These are phyloP conservation scores for Timema podura DNA, from an alignment of 2,888 invertebrate genomes.

Conservation along the genomic window DNA sequence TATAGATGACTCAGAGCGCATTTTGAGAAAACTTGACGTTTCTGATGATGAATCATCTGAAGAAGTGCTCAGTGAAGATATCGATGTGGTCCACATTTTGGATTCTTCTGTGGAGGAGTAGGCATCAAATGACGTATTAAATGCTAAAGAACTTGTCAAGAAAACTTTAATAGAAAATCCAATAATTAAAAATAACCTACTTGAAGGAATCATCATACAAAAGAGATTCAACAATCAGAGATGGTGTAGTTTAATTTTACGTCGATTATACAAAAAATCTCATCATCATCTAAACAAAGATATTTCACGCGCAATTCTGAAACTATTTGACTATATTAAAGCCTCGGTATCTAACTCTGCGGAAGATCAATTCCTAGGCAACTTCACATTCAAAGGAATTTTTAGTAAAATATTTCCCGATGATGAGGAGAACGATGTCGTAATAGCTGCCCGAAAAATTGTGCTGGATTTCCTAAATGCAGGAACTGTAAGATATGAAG, in stretches of 20 bases:
- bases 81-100: slow-evolving; percentile 15
- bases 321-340: slow-evolving; percentile 17
- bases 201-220: slow-evolving; percentile 22
- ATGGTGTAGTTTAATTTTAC: slow-evolving; percentile 8
- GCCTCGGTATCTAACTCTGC: slow-evolving; percentile 12
- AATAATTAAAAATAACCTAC: neutral
- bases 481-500: neutral
- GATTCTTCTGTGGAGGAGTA: slow-evolving; percentile 5
- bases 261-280: slow-evolving; percentile 13
- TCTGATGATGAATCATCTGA: neutral
- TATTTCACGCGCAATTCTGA: neutral
- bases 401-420: slow-evolving; percentile 20
- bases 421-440: slow-evolving; percentile 3
- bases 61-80: slow-evolving; percentile 15
- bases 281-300: slow-evolving; percentile 7
- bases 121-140: slow-evolving; percentile 7
- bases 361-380: slow-evolving; percentile 23
- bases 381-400: slow-evolving; percentile 8
- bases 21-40: slow-evolving; percentile 14
- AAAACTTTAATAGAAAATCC: slow-evolving; percentile 9
- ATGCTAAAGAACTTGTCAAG: slow-evolving; percentile 17
- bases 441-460: neutral
- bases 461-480: slow-evolving; percentile 8
- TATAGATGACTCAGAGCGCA: slow-evolving; percentile 7
- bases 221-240: slow-evolving; percentile 12